phyloP scores from a whole-genome alignment of 1,140 invertebrate species.

The Epicauta chinensis region DNA sequence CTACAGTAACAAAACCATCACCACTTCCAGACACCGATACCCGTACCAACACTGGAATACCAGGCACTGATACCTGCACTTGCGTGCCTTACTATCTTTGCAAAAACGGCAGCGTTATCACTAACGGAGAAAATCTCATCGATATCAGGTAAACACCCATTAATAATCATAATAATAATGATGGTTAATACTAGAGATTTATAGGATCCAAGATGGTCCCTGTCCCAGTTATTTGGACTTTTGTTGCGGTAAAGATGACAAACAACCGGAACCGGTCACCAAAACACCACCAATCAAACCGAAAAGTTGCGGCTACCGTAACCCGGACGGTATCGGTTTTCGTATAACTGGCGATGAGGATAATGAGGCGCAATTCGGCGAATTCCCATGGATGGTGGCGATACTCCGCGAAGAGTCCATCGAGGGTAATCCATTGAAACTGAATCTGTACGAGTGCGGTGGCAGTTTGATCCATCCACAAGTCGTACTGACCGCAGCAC shows the following conservation, averaged over 20 bases:
- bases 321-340: conserved; percentile 59
- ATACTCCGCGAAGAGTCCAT: conserved; percentile 57
- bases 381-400: conserved; percentile 82
- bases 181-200: conserved; percentile 8
- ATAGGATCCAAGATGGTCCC: conserved; percentile 45
- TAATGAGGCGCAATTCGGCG: conserved; percentile 60
- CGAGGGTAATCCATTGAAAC: conserved; percentile 45
- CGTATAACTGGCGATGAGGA: conserved; percentile 56
- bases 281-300: conserved; percentile 19
- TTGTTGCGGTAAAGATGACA: conserved; percentile 50
- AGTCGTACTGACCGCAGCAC: conserved; percentile 67
- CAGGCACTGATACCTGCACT: conserved; percentile 37
- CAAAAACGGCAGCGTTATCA: conserved; percentile 56
- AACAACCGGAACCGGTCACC: conserved; percentile 30
- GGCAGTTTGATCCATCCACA: conserved; percentile 65
- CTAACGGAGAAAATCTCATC: conserved; percentile 66
- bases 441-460: conserved; percentile 68
- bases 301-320: conserved; percentile 53
- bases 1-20: too few species aligned
- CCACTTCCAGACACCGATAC: too few species aligned
- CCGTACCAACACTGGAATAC: conserved; percentile 12
- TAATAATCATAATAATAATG: not conserved
- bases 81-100: conserved; percentile 67
- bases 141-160: conserved; percentile 57
- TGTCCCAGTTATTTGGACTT: conserved; percentile 60